Conservation (phyloP, 2,113 vertebrate species). For the Chauna torquata region DNA sequence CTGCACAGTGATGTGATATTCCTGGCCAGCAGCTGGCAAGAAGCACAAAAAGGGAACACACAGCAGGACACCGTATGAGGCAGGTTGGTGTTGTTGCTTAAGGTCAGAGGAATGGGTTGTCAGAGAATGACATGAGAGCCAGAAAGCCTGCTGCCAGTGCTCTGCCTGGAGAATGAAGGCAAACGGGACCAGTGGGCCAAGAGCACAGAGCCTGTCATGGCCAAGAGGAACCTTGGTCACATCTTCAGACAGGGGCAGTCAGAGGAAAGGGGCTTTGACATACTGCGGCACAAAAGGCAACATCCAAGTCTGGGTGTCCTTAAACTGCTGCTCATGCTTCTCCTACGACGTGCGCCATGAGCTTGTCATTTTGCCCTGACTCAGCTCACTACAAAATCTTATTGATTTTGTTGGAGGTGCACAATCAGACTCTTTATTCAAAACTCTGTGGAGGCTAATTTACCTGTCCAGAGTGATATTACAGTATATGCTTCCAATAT, state of each 20-base stretch:
- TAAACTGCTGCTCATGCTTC: neutral
- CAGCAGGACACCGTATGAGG: neutral
- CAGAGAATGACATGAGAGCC: neutral
- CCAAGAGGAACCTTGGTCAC: neutral
- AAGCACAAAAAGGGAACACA: neutral
- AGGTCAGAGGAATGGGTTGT: neutral
- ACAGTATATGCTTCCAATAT: neutral
- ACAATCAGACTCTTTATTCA: neutral
- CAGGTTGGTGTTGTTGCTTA: neutral
- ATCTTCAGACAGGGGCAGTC: neutral
- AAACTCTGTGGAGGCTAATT: neutral
- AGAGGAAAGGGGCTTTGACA: neutral
- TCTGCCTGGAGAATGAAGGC: neutral
- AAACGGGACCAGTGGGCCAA: fast-evolving
- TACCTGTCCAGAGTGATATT: neutral
- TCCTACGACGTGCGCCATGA: neutral
- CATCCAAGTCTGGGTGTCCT: neutral
- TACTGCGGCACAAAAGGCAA: neutral
- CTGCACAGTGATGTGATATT: neutral
- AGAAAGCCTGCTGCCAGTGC: fast-evolving
- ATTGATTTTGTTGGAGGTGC: neutral
- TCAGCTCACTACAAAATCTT: neutral
- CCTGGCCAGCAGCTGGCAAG: neutral
- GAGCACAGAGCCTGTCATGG: fast-evolving
- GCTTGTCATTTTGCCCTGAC: neutral